These are phyloP conservation scores for Aegithalos caudatus DNA, from an alignment of 2,113 vertebrate species.

Conservation along the genomic window DNA sequence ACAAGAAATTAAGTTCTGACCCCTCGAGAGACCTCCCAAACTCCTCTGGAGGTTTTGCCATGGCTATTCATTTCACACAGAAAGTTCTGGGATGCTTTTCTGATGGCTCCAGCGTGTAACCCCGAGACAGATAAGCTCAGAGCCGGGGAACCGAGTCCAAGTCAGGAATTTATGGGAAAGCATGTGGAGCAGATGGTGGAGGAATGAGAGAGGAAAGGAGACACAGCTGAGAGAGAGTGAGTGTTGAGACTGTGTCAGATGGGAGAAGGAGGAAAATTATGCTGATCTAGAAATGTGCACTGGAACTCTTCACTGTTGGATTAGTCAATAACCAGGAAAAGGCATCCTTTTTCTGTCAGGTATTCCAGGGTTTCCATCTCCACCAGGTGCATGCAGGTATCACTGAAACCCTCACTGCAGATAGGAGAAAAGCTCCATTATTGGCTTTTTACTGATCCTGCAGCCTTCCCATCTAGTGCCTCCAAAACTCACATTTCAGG, in stretches of 20 bases:
- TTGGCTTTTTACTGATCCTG: background rate
- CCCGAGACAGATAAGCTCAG: conserved; percentile 32
- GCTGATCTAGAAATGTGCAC: conserved; percentile 51
- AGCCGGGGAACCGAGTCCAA: background rate
- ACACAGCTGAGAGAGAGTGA: conserved; percentile 48
- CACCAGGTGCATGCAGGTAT: fast-evolving
- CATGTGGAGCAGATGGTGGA: conserved; percentile 54
- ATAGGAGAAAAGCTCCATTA: background rate
- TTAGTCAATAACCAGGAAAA: background rate
- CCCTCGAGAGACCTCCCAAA: background rate
- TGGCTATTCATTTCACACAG: background rate
- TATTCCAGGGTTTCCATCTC: background rate
- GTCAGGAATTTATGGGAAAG: conserved; percentile 56
- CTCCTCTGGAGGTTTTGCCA: background rate
- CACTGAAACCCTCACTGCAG: background rate
- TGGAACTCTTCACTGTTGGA: background rate
- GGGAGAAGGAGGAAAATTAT: conserved; percentile 52
- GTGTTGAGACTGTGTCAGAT: conserved; percentile 63
- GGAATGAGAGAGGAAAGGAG: conserved; percentile 62
- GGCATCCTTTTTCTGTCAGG: background rate
- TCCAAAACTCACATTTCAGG: background rate
- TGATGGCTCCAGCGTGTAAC: conserved; percentile 30
- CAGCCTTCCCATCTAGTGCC: background rate
- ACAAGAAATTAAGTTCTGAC: conserved; percentile 32
- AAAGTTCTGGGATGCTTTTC: conserved; percentile 29